Conservation (phyloP, 2,888 invertebrate genomes). For the Patella depressa region DNA sequence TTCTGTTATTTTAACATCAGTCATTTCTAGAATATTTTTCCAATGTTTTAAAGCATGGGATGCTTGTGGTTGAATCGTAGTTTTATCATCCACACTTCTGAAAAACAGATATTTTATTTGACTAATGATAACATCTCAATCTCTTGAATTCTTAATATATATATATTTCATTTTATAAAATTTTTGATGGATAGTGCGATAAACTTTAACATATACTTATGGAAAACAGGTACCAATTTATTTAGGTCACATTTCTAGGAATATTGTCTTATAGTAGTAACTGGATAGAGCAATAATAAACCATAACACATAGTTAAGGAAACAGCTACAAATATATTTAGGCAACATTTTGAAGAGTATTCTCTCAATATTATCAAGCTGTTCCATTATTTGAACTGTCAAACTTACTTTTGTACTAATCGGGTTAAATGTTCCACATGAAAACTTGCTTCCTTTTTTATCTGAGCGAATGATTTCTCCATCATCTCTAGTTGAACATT, state of each 20-base stretch:
- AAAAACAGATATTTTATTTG: constrained; percentile 16
- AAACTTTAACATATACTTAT: no score
- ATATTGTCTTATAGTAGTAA: no score
- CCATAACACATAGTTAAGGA: no score
- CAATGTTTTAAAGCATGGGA: constrained; percentile 42
- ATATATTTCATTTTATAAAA: no score
- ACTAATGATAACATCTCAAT: not conserved
- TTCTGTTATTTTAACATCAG: constrained; percentile 32
- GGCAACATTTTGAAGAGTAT: no score
- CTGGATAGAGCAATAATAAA: no score
- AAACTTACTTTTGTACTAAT: constrained; percentile 43
- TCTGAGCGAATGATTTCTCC: constrained; percentile 33
- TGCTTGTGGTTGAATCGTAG: constrained; percentile 35
- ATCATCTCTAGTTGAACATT: constrained; percentile 34
- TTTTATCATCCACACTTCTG: constrained; percentile 43
- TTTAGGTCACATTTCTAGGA: no score
- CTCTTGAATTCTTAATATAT: not conserved
- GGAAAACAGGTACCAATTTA: no score
- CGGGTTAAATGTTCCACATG: constrained; percentile 36
- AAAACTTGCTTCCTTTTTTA: constrained; percentile 43
- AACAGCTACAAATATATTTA: no score
- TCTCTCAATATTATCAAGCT: no score
- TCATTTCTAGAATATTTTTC: constrained; percentile 33
- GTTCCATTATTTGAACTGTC: not conserved
- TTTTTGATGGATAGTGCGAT: no score